phyloP scores from a whole-genome alignment of 2,113 vertebrate species.

The Petrocephalus microphthalmus region DNA sequence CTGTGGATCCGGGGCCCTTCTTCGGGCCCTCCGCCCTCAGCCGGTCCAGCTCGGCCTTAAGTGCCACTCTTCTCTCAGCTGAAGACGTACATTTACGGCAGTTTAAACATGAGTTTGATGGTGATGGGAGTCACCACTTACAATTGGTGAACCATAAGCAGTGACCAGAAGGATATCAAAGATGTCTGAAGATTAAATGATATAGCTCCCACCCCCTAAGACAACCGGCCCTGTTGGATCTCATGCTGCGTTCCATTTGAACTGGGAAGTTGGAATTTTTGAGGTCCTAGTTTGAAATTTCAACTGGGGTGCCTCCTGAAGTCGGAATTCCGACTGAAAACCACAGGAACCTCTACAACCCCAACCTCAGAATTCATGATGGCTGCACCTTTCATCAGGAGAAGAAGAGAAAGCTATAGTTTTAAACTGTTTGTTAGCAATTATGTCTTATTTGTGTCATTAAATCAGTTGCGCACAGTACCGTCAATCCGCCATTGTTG shows the following conservation, averaged over 20 bases:
- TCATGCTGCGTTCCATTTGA: no score
- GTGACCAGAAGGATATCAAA: no score
- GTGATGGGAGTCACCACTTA: not conserved
- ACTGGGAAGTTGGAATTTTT: no score
- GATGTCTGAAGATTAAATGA: no score
- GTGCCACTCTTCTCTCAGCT: conserved; percentile 79
- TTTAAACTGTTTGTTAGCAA: not conserved
- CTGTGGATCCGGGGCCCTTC: conserved; percentile 40
- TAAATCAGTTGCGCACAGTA: not conserved
- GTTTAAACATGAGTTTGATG: not conserved
- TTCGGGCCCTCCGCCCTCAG: conserved; percentile 71
- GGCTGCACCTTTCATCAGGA: not conserved
- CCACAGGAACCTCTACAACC: not conserved
- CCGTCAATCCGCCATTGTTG: no score
- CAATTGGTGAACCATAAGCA: no score
- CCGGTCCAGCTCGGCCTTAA: conserved; percentile 76
- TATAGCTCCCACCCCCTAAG: no score
- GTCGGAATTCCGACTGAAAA: no score
- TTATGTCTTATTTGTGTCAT: not conserved
- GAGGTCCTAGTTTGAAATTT: no score
- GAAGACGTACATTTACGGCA: not conserved
- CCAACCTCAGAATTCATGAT: not conserved
- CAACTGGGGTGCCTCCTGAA: no score
- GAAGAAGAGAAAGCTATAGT: no score
- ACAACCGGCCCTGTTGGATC: no score